Evolutionary conservation across 2,888 invertebrate genomes (phyloP).

Genomic region (Tricholauxania praeusta): DNA sequence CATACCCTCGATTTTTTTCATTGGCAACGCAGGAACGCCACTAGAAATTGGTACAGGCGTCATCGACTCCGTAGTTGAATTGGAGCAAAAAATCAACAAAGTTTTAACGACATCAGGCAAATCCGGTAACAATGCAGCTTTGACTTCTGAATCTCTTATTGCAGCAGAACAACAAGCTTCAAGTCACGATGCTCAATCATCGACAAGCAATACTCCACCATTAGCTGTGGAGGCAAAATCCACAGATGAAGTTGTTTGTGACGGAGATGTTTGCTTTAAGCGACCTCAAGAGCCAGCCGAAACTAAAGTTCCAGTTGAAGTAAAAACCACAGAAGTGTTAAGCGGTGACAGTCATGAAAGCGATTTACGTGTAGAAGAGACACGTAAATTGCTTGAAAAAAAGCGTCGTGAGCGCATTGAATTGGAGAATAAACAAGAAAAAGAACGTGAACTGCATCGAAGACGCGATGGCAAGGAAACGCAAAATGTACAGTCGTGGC

Average conservation of each 20-base stretch:
- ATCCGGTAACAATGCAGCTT: background rate
- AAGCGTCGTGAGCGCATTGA: slow-evolving; percentile 65
- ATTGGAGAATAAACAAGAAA: slow-evolving; percentile 67
- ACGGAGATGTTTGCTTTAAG: slow-evolving; percentile 70
- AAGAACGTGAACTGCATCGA: slow-evolving; percentile 77
- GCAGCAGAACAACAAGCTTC: slow-evolving; percentile 27
- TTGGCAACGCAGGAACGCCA: slow-evolving; percentile 84
- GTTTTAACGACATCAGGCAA: slow-evolving; percentile 65
- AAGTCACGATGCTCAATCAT: background rate
- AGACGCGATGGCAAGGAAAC: slow-evolving; percentile 80
- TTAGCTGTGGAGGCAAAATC: background rate
- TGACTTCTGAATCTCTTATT: slow-evolving; percentile 34
- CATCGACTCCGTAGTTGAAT: slow-evolving; percentile 71
- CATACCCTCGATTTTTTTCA: slow-evolving; percentile 88
- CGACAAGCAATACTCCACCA: background rate
- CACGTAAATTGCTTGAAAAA: slow-evolving; percentile 56
- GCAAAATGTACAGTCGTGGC: slow-evolving; percentile 78
- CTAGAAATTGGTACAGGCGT: slow-evolving; percentile 81
- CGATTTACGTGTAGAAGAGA: slow-evolving; percentile 45
- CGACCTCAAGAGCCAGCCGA: slow-evolving; percentile 38
- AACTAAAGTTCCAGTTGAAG: slow-evolving; percentile 4
- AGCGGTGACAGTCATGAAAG: slow-evolving; percentile 18
- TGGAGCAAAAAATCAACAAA: slow-evolving; percentile 75
- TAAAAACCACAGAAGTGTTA: slow-evolving; percentile 14
- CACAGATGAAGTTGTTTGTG: slow-evolving; percentile 68